phyloP scores from a whole-genome alignment of 1,140 invertebrate genomes.

The Bombus difficillimus region DNA sequence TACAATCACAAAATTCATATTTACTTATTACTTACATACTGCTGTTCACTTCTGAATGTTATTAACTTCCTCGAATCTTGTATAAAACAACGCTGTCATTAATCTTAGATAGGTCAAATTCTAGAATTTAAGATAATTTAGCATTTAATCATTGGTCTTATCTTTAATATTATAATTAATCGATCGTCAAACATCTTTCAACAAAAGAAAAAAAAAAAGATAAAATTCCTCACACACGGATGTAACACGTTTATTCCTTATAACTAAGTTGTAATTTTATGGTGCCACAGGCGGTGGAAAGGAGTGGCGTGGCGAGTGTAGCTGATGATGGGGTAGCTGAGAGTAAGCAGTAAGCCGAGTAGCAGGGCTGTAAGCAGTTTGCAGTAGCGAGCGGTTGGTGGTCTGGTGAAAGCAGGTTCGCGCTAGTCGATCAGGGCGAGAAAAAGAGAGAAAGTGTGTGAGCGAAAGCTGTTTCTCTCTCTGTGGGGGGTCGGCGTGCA shows the following conservation, averaged over 20 bases:
- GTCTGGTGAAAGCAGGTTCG: constrained; percentile 75
- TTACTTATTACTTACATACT: not conserved
- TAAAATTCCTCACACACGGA: constrained; percentile 69
- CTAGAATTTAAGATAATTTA: not conserved
- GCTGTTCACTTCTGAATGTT: not conserved
- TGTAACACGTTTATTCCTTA: constrained; percentile 69
- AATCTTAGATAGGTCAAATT: not conserved
- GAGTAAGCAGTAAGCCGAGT: constrained; percentile 81
- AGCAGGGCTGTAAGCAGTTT: constrained; percentile 81
- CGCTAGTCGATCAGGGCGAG: constrained; percentile 68
- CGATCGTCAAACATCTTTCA: constrained; percentile 20
- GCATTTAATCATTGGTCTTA: constrained; percentile 13
- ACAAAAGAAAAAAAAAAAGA: constrained; percentile 46
- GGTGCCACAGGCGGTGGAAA: constrained; percentile 83
- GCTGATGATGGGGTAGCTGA: constrained; percentile 82
- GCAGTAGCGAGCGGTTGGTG: constrained; percentile 79
- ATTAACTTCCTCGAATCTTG: constrained; percentile 9
- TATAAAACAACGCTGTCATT: not conserved
- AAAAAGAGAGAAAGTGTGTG: constrained; percentile 47
- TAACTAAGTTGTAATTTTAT: constrained; percentile 83
- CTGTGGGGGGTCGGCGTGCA: constrained; percentile 60
- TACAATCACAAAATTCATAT: not conserved
- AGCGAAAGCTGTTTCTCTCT: constrained; percentile 51
- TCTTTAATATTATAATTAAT: constrained; percentile 37
- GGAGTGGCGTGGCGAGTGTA: constrained; percentile 81